Evolutionary conservation across 2,888 invertebrate genomes (phyloP).

Genomic region (Cheilosia vernalis): DNA sequence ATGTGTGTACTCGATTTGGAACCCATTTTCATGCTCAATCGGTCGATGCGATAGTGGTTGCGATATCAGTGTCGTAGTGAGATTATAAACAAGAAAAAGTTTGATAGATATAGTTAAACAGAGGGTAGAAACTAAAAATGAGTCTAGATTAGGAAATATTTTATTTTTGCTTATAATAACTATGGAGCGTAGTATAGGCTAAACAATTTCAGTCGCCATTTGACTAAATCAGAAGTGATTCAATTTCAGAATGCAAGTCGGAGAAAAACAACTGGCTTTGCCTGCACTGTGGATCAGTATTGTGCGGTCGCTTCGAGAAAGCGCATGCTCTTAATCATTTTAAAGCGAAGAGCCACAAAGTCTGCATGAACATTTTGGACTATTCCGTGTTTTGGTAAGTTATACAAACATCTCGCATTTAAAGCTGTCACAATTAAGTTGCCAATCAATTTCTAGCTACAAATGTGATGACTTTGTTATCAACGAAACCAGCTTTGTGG

Average conservation of each 20-base stretch:
- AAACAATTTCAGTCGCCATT: no score
- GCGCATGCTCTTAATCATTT: slow-evolving; percentile 91
- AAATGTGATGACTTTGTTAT: slow-evolving; percentile 91
- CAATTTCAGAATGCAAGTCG: slow-evolving; percentile 86
- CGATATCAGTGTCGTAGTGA: no score
- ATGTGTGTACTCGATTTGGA: slow-evolving; percentile 38
- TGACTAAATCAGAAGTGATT: background rate
- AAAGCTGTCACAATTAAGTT: background rate
- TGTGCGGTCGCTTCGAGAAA: slow-evolving; percentile 91
- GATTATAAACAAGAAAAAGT: background rate
- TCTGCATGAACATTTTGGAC: slow-evolving; percentile 91
- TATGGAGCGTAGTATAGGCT: no score
- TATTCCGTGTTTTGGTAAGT: slow-evolving; percentile 90
- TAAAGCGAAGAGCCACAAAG: slow-evolving; percentile 86
- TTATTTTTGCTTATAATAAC: no score
- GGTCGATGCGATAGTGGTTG: background rate
- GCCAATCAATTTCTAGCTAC: slow-evolving; percentile 85
- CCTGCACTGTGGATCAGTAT: slow-evolving; percentile 88
- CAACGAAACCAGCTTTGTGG: slow-evolving; percentile 87
- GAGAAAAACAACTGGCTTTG: slow-evolving; percentile 90
- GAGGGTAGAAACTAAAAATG: no score
- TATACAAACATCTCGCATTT: background rate
- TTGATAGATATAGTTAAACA: slow-evolving; percentile 36
- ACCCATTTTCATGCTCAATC: background rate
- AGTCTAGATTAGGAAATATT: no score